phyloP scores from a whole-genome alignment of 2,797 vertebrate species.

The Tokudaia tokunoshimensis region DNA sequence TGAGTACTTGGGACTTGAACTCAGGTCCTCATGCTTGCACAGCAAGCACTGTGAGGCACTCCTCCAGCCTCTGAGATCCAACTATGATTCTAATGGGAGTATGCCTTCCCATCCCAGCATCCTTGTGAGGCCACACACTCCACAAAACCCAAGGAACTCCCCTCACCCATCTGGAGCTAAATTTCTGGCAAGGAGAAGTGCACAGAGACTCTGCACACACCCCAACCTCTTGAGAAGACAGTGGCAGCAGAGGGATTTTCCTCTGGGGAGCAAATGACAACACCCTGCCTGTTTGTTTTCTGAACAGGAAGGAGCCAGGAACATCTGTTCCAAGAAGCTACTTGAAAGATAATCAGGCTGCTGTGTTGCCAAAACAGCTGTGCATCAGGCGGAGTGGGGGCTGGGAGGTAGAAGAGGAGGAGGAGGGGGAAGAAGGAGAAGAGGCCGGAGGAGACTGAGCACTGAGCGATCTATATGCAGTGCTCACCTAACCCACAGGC shows the following conservation, averaged over 20 bases:
- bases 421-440: too few relatives aligned
- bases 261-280: slow-evolving; percentile 72
- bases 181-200: slow-evolving; percentile 29
- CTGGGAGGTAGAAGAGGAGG: neutral
- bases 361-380: slow-evolving; percentile 82
- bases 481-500: accelerated
- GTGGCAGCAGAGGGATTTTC: slow-evolving; percentile 60
- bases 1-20: neutral
- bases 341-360: slow-evolving; percentile 84
- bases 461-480: neutral
- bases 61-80: neutral
- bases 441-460: neutral
- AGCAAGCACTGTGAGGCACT: neutral
- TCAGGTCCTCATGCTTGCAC: neutral
- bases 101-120: accelerated
- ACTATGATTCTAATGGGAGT: neutral
- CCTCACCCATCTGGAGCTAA: slow-evolving; percentile 39
- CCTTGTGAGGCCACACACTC: neutral
- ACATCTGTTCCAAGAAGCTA: slow-evolving; percentile 83
- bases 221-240: slow-evolving; percentile 65
- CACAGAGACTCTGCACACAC: slow-evolving; percentile 37
- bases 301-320: slow-evolving; percentile 62
- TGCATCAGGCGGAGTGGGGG: slow-evolving; percentile 66
- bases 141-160: neutral
- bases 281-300: slow-evolving; percentile 79